Evolutionary conservation across 2,888 invertebrate genomes (phyloP).

Genomic region (Hecatera dysodea): DNA sequence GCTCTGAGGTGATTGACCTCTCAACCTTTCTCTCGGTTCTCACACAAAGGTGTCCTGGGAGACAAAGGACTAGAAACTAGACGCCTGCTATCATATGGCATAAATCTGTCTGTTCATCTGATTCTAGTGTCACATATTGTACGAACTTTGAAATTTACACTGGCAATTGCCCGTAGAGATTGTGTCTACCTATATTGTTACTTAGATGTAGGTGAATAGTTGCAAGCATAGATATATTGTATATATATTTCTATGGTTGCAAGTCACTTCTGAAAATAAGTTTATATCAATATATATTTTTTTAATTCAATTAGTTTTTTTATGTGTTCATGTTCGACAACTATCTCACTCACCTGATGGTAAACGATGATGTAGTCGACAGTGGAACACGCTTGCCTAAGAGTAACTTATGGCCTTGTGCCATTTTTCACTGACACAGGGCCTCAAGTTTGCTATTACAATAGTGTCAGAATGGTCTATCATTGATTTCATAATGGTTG

Average conservation of each 20-base stretch:
- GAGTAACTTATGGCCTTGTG: too few species aligned
- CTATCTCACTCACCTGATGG: too few species aligned
- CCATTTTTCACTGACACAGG: too few species aligned
- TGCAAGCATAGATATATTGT: too few species aligned
- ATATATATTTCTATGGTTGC: too few species aligned
- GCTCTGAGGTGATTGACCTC: constrained; percentile 16
- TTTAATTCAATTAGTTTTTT: too few species aligned
- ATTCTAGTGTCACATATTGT: constrained; percentile 29
- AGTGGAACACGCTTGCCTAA: too few species aligned
- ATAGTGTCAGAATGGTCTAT: too few species aligned
- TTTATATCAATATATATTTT: neutral
- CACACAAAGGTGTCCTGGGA: constrained; percentile 43
- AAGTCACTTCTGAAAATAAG: neutral
- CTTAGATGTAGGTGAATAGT: neutral
- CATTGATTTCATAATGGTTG: too few species aligned
- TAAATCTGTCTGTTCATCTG: constrained; percentile 42
- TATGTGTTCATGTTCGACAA: too few species aligned
- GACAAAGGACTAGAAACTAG: constrained; percentile 46
- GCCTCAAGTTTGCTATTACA: too few species aligned
- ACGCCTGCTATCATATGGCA: constrained; percentile 36
- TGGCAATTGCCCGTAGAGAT: constrained; percentile 12
- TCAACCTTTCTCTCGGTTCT: constrained; percentile 24
- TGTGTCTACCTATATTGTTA: neutral
- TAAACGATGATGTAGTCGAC: too few species aligned
- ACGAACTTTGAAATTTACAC: constrained; percentile 23